phyloP scores from a whole-genome alignment of 2,113 vertebrate genomes.

The Siniperca knerii region DNA sequence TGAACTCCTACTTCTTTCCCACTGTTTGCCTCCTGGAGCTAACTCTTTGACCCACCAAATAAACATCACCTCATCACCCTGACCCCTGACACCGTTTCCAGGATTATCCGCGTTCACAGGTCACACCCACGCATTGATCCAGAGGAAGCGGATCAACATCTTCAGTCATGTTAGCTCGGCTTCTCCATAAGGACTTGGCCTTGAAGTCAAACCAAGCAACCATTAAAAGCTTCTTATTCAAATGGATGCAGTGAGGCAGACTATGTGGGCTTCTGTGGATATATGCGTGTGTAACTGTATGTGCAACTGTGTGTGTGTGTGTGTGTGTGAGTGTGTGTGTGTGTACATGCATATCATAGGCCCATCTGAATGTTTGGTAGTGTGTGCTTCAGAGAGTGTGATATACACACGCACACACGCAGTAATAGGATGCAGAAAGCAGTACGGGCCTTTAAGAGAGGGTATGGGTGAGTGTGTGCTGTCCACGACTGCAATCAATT shows the following conservation, averaged over 20 bases:
- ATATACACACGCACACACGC: slow-evolving; percentile 19
- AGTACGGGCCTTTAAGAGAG: slow-evolving; percentile 47
- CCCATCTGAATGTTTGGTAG: slow-evolving; percentile 38
- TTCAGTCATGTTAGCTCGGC: slow-evolving; percentile 32
- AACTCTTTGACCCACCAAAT: slow-evolving; percentile 29
- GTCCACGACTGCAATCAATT: slow-evolving; percentile 79
- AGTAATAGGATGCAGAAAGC: slow-evolving; percentile 62
- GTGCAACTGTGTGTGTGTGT: slow-evolving; percentile 2
- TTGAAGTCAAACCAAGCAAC: slow-evolving; percentile 57
- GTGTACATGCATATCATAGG: slow-evolving; percentile 21
- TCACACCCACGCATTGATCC: slow-evolving; percentile 36
- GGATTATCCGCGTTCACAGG: slow-evolving; percentile 54
- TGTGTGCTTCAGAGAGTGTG: slow-evolving; percentile 22
- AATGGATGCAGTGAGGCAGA: slow-evolving; percentile 58
- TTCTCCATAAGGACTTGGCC: slow-evolving; percentile 42
- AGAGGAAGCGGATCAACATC: slow-evolving; percentile 40
- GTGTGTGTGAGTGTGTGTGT: neutral
- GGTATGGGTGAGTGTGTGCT: slow-evolving; percentile 66
- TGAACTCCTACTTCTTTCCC: slow-evolving; percentile 14
- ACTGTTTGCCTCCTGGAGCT: slow-evolving; percentile 4
- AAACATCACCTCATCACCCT: slow-evolving; percentile 36
- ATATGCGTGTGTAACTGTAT: slow-evolving; percentile 31
- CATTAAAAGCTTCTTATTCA: slow-evolving; percentile 72
- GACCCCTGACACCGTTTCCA: slow-evolving; percentile 38
- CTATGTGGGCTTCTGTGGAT: slow-evolving; percentile 2